Base-by-base conservation (phyloP, 1,140 invertebrate genomes). In the Trissolcus basalis region DNA sequence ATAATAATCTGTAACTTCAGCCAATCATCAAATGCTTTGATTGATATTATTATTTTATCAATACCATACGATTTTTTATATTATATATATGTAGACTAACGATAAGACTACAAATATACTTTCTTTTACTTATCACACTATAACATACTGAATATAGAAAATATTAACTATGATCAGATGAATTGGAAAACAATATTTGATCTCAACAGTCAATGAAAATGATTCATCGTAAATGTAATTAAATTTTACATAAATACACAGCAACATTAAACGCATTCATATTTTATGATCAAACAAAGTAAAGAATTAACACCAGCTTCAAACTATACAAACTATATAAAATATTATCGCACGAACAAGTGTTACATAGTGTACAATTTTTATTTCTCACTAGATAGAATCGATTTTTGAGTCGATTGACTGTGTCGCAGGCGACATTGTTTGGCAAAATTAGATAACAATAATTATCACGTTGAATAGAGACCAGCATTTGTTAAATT, bases 141-240 rank as follows among this genome's bases (percentile, higher is more conserved):
- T 11, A 39, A 39, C 36, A 9, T 39, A 67, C 44, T 73, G 65
- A 41, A 55, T 67, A 67, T 19, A 32, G 50, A 59, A 56, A 54
- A 59, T 59, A 73, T 65, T 55, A 72, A 49, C 54, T 54, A 60
- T 6, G 53, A 15, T 63, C 44, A 36, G 36, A 56, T 63, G 19
- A 27, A 27, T 27, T 27, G 19, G 19, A 27, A 27, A 27, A 27
- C 19, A 27, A 27, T 27, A n/a, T 27, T 27, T 1, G 6, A 27
- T 27, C 19, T 27, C 19, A 27, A 27, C 19, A 27, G 19, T 27
- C 19, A 6, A 27, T 6, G 6, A 27, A 27, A 27, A 27, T n/a
- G n/a, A n/a, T 6, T 61, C 36, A 27, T 27, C 19, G 19, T 3
- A 27, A 27, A 27, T 27, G 6, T 1, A 27, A 27, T 27, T 27